Conservation (phyloP, 2,113 vertebrate genomes). For the Nothoprocta pentlandii region DNA sequence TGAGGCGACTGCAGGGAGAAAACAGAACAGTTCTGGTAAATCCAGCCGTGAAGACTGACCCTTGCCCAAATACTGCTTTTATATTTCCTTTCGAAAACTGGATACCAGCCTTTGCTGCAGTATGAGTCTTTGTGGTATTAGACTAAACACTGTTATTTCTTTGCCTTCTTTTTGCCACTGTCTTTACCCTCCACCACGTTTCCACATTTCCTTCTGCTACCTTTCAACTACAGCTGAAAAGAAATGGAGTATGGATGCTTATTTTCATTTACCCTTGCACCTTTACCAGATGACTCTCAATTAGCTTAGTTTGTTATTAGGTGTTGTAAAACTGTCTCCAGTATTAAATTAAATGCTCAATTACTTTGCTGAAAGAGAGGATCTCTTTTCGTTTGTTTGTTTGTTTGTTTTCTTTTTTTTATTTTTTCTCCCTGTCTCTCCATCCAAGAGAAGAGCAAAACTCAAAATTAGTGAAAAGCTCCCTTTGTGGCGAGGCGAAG, state of each 20-base stretch:
- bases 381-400: too few relatives aligned
- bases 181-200: not conserved
- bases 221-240: not conserved
- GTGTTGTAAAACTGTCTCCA: not conserved
- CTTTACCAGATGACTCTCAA: not conserved
- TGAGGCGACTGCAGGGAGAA: not conserved
- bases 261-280: not conserved
- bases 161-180: not conserved
- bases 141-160: not conserved
- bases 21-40: not conserved
- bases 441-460: not conserved
- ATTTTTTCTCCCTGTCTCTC: too few relatives aligned
- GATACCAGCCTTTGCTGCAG: not conserved
- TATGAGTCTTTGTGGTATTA: not conserved
- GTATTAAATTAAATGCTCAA: not conserved
- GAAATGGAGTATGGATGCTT: not conserved
- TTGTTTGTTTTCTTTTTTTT: too few relatives aligned
- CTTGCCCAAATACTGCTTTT: not conserved
- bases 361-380: not conserved
- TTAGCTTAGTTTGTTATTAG: not conserved
- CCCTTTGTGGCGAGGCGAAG: not conserved
- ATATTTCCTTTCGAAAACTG: not conserved
- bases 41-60: not conserved
- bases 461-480: not conserved
- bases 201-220: not conserved